Base-by-base conservation (phyloP, 2,888 invertebrate species). In the Stegophylla sp. region DNA sequence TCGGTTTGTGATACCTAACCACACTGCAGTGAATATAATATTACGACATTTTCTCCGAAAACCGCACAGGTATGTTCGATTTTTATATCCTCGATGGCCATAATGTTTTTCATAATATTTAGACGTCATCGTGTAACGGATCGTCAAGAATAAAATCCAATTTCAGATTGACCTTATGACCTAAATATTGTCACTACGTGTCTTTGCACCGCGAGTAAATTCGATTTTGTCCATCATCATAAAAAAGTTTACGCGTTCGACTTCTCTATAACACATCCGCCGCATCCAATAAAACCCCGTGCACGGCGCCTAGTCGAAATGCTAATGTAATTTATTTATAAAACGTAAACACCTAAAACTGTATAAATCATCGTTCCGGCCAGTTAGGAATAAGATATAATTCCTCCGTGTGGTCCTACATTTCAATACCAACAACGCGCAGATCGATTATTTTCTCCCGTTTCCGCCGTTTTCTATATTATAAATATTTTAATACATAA, bases 81-180 rank as follows among this genome's bases (percentile, higher is more conserved):
- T 67, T 64, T 15, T 17, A n/a, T 67, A 67, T 67, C 67, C 67
- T 51, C n/a, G 67, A 28, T 48, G 67, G n/a, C n/a, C n/a, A n/a
- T n/a, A 67, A 28, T 15, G 15, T 17, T 61, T 28, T 51, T 17
- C n/a, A n/a, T 48, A 48, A 26, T 28, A 48, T 4, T 61, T 61
- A 61, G 28, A 61, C 4, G 28, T 56, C 26, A 59, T 59, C 28
- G 28, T 28, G 61, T 61, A 28, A 61, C 17, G 12, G 15, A 28
- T 17, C 1, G 61, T 56, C 23, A 56, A 56, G 12, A 34, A 56
- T 56, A 56, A 56, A 34, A 9, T 56, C 56, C 23, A 56, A 56
- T 64, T 23, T 20, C 43, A 23, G 26, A 66, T 15, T 7, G 23
- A 26, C 43, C 23, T 43, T 66, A 45, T 45, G 23, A 45, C 45